Evolutionary conservation across 2,113 vertebrate species (phyloP).

Genomic region (Physeter macrocephalus): DNA sequence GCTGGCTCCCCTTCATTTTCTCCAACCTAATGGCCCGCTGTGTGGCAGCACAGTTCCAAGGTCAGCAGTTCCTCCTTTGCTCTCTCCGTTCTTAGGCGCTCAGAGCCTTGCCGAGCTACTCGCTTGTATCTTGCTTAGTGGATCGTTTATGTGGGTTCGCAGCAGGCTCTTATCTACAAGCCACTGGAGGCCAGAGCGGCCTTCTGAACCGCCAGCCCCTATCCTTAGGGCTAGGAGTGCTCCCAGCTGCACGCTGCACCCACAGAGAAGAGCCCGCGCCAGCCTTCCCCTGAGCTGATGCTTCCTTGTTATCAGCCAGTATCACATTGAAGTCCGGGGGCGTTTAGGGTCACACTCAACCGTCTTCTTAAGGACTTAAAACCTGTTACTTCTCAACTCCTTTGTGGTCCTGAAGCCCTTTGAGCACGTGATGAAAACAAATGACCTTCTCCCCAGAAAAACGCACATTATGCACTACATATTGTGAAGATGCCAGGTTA

Average conservation of each 20-base stretch:
- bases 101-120: too few relatives aligned
- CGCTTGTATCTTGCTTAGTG: background rate
- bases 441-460: background rate
- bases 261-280: accelerated
- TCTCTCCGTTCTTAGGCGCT: background rate
- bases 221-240: accelerated
- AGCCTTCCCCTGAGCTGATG: background rate
- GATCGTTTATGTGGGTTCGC: background rate
- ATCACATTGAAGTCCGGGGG: background rate
- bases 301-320: background rate
- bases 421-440: background rate
- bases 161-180: background rate
- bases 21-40: background rate
- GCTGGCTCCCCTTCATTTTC: background rate
- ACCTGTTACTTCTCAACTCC: background rate
- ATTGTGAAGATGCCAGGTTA: too few relatives aligned
- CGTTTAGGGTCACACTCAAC: background rate
- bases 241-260: background rate
- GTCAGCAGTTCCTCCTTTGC: background rate
- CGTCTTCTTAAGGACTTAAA: background rate
- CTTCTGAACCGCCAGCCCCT: background rate
- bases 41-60: background rate
- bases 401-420: background rate
- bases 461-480: too few relatives aligned
- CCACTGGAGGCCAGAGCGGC: background rate